Base-by-base conservation (phyloP, 1,140 invertebrate genomes). In the Hesperophylax magnus region DNA sequence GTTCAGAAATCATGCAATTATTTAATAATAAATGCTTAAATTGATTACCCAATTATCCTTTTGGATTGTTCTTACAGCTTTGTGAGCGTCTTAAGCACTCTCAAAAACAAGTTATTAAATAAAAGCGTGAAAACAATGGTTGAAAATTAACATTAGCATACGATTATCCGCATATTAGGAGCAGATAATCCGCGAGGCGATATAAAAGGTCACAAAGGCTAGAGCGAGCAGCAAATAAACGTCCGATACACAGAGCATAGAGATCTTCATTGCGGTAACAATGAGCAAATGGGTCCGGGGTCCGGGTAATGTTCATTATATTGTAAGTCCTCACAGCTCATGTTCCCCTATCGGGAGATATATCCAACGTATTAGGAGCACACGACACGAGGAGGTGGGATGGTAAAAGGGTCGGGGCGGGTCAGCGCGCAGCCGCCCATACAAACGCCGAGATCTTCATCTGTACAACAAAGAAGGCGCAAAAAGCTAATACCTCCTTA, bases 161-260 rank as follows among this genome's bases (percentile, higher is more conserved):
- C 78, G 75, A 82, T 82, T 79, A 82, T 82, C 72, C 69, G 39
- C 81, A 34, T 79, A 82, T 82, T 78, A 79, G 81, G 81, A 82
- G 72, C 77, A 82, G 71, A 79, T 71, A 61, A 82, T 58, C 22
- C 58, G 63, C 54, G 71, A 79, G 78, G 72, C 79, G 77, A 77
- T 82, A 77, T 72, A 74, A 82, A 78, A 54, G 81, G 77, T 78
- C 77, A 65, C 39, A 52, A 78, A 39, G 77, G 34, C 75, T 20
- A 17, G 18, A 24, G n/a, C 58, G 18, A 61, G 61, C 75, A 52
- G 56, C 18, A 54, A 76, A 77, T 61, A 31, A 77, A 77, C 75
- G 39, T 77, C 58, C 39, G 31, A 77, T 65, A 39, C 54, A 53
- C 72, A 56, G 17, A 75, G 53, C 54, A 56, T 17, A 11, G 72